A percentile compares a stretch with the other conserved stretches of the same genome.
phyloP scores from a whole-genome alignment of 1,140 invertebrate genomes.

The Polyergus mexicanus region DNA sequence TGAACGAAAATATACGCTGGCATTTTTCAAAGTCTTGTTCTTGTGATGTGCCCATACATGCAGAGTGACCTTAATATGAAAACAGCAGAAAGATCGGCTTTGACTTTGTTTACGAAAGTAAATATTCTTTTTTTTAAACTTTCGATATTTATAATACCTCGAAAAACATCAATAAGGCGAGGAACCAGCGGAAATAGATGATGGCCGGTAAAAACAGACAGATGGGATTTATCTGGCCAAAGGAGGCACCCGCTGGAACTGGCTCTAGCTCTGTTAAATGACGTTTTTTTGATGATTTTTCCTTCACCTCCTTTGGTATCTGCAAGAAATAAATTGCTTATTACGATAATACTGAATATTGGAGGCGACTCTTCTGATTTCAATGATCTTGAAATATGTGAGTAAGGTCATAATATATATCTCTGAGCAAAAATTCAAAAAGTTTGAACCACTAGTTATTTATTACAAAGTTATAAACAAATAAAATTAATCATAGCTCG shows the following conservation, averaged over 20 bases:
- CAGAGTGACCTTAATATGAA: constrained; percentile 75
- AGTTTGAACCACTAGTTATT: too few species aligned
- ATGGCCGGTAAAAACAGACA: constrained; percentile 80
- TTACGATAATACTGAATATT: neutral
- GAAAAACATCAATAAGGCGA: constrained; percentile 77
- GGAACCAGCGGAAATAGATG: constrained; percentile 81
- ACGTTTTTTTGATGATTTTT: constrained; percentile 69
- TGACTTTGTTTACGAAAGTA: constrained; percentile 65
- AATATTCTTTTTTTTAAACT: constrained; percentile 21
- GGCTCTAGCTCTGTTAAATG: constrained; percentile 71
- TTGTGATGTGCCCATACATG: constrained; percentile 88
- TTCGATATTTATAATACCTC: constrained; percentile 63
- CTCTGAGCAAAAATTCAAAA: too few species aligned
- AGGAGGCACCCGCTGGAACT: constrained; percentile 78
- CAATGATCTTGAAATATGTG: too few species aligned
- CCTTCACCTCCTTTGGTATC: constrained; percentile 81
- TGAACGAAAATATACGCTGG: constrained; percentile 87
- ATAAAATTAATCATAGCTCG: too few species aligned
- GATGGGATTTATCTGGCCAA: constrained; percentile 81
- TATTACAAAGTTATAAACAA: too few species aligned
- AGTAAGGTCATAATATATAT: too few species aligned
- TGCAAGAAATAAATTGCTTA: constrained; percentile 34
- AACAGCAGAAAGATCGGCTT: neutral
- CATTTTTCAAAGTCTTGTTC: constrained; percentile 85
- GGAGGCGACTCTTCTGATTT: neutral